Conservation (phyloP, 30 jellyfish, hydroid and myxozoan genomes). For the Aurelia aurita complex sp. Pacific region DNA sequence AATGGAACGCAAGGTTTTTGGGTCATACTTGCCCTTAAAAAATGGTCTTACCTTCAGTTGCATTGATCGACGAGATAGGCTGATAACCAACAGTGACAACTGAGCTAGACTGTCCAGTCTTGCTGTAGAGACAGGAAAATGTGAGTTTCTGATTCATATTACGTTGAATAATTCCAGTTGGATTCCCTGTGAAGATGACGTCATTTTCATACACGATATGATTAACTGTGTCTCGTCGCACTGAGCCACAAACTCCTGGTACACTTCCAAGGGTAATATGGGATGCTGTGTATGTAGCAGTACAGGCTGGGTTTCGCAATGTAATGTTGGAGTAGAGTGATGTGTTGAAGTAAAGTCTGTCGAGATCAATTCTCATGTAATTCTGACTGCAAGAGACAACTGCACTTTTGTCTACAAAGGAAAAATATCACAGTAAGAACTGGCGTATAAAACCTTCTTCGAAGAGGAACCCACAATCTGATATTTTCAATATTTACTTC, state of each 20-base stretch:
- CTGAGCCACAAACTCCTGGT: constrained; percentile 33
- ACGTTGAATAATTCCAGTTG: constrained; percentile 5
- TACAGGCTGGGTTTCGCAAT: constrained; percentile 20
- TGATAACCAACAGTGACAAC: background rate
- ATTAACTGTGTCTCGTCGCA: background rate
- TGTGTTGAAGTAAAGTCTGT: constrained; percentile 1
- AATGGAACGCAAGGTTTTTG: no score
- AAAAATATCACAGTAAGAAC: background rate
- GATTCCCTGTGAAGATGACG: constrained; percentile 8
- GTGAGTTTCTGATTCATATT: background rate
- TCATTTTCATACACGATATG: constrained; percentile 29
- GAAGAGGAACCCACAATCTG: no score
- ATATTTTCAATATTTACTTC: no score
- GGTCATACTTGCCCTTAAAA: no score
- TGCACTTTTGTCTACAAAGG: constrained; percentile 9
- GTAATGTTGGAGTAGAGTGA: constrained; percentile 21
- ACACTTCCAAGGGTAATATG: constrained; percentile 15
- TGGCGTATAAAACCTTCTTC: no score
- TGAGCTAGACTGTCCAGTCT: background rate
- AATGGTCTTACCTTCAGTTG: constrained; percentile 1
- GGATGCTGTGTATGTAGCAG: background rate
- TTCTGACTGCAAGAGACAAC: constrained; percentile 18
- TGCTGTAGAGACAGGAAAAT: background rate
- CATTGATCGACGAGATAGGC: constrained; percentile 20
- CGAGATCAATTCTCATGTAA: constrained; percentile 21